Base-by-base conservation (phyloP, 2,888 invertebrate genomes). In the Hirtodrosophila alboralis region DNA sequence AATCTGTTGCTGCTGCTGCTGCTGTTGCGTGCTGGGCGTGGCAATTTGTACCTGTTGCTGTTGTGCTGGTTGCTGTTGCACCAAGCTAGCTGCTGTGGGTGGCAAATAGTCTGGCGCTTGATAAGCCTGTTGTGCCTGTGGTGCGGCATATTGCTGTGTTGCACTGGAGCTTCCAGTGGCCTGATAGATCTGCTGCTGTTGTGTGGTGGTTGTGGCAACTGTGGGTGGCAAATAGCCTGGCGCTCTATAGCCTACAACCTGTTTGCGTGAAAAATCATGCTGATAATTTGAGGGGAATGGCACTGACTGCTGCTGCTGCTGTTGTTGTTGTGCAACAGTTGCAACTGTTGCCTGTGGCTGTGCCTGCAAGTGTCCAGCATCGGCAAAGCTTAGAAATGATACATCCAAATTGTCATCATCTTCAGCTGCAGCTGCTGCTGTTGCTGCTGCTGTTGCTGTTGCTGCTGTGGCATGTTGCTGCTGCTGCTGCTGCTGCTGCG, bases 231-330 rank as follows among this genome's bases (percentile, higher is more conserved):
- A 10, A 12, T 81, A 84, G 4, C 38, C 54, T 4, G 49, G 75
- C 1, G 61, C 67, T 0, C 44, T 34, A 9, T 52, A 72, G 4
- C 58, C 45, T 30, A 56, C 37, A 41, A 31, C 36, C 33, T 60
- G 63, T 49, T 75, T 45, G 33, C 60, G 67, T 27, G 69, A 71
- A 13, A 83, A 80, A 7, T 74, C 74, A 21, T 88, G 88, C 37
- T 73, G 75, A 49, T 77, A 87, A 59, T 30, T 83, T 4, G 87
- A 87, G 1, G 87, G 78, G 26, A 87, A 84, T 1, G 87, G 81
- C 31, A 86, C 77, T 0, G 87, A 70, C 49, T 1, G 65, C 16
- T 0, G 57, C 34, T 1, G 67, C 38, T 38, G 48, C 27, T n/a
- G 49, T 37, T 8, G 68, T 36, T 37, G 58, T 41, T 13, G 45